Percentiles rank a stretch among this genome's conserved stretches.
These are phyloP conservation scores for Melitaea cinxia DNA, from an alignment of 1,140 invertebrate species.

Conservation along the genomic window DNA sequence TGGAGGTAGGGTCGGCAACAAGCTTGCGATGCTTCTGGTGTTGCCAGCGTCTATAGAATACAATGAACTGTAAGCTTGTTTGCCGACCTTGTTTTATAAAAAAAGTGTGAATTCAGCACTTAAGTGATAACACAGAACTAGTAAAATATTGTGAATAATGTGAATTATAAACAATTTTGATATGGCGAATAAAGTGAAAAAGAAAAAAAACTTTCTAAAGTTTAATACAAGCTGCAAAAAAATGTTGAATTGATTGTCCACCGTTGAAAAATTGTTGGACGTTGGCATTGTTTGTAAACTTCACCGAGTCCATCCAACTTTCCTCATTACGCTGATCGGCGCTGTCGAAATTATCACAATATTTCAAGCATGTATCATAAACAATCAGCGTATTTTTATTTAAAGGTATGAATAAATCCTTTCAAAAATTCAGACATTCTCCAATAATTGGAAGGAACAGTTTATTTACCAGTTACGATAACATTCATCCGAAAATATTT, in stretches of 20 bases:
- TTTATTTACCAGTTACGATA: background rate
- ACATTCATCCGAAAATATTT: background rate
- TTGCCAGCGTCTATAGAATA: too few species aligned
- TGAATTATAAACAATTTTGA: background rate
- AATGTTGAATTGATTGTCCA: constrained; percentile 37
- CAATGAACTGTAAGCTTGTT: too few species aligned
- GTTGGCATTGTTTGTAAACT: constrained; percentile 56
- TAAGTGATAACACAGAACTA: too few species aligned
- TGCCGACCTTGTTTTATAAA: too few species aligned
- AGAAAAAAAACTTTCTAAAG: constrained; percentile 22
- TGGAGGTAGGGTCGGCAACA: too few species aligned
- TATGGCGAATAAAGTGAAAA: background rate
- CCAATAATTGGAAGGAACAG: constrained; percentile 5
- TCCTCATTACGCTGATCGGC: constrained; percentile 61
- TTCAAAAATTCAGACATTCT: background rate
- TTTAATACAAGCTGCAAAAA: constrained; percentile 33
- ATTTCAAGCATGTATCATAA: constrained; percentile 41
- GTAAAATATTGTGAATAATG: too few species aligned
- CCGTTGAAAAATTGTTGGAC: constrained; percentile 24
- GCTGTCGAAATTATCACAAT: constrained; percentile 58
- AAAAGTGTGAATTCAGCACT: too few species aligned
- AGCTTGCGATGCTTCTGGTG: too few species aligned
- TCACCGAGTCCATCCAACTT: constrained; percentile 67
- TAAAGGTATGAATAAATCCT: constrained; percentile 17
- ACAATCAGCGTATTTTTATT: constrained; percentile 22